phyloP scores from a whole-genome alignment of 2,797 vertebrate species.

The Alexandromys oeconomus region DNA sequence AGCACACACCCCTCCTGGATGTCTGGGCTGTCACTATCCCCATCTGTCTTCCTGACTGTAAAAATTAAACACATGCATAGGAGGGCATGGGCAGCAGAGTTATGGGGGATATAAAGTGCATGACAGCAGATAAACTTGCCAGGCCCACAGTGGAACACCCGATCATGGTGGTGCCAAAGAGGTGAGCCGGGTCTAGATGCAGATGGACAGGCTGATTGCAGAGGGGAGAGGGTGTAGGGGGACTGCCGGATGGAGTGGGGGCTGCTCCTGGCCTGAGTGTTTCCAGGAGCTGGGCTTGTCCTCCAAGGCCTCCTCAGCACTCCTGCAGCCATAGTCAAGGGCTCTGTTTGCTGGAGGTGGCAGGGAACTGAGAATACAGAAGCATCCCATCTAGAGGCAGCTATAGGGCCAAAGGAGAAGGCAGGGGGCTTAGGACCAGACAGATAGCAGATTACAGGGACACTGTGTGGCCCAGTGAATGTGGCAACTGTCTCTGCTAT shows the following conservation, averaged over 20 bases:
- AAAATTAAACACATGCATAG: slow-evolving; percentile 81
- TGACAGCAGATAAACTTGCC: slow-evolving; percentile 78
- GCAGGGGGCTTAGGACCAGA: neutral
- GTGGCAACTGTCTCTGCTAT: neutral
- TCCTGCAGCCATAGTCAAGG: fast-evolving
- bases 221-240: neutral
- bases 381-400: fast-evolving
- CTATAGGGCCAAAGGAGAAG: neutral
- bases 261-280: neutral
- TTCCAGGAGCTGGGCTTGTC: neutral
- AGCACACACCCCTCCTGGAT: slow-evolving; percentile 72
- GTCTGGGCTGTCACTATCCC: slow-evolving; percentile 66
- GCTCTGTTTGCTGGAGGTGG: neutral
- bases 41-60: slow-evolving; percentile 81
- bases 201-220: neutral
- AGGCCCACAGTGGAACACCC: slow-evolving; percentile 48
- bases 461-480: fast-evolving
- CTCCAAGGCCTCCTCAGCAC: neutral
- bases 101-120: slow-evolving; percentile 78
- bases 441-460: too few species aligned
- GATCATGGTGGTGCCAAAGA: neutral
- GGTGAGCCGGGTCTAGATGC: neutral
- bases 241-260: fast-evolving
- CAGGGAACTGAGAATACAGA: neutral
- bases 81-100: slow-evolving; percentile 74